Evolutionary conservation across 2,888 invertebrate genomes (phyloP), one percentile per base, ranked within the genome.

Genomic region (Odontocolon sp.): DNA sequence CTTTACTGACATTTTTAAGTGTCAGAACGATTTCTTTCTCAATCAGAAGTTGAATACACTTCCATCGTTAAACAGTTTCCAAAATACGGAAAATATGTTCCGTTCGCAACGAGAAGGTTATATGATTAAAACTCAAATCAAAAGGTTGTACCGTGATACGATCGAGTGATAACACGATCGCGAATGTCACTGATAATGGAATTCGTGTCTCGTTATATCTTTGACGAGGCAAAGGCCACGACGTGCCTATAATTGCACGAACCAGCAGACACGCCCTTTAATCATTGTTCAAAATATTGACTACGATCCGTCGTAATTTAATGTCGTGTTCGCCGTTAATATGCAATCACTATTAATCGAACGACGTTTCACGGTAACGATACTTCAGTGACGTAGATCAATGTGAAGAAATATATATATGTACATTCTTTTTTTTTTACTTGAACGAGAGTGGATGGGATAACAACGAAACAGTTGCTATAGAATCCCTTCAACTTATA

Each of bases 181-280:
- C 61, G 11, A 18, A 14, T 63, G 45, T 52, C 56, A 47, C n/a
- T 38, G 47, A 38, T 68, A 74, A 74, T 74, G 63, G 47, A 38
- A 14, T 23, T 63, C 68, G 36, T 63, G 63, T 68, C 68, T 68
- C 74, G 63, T 73, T 61, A 74, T 54, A 47, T 31, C 16, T 28
- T 26, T 26, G 23, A 61, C 47, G n/a, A 31, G 11, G n/a, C 4
- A 14, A 9, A 23, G 54, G 14, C 1, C 16, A n/a, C n/a, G 11
- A 1, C 31, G 8, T 8, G n/a, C 54, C 54, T 33, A 33, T 31
- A n/a, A 31, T 16, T 33, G 18, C 54, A 33, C 54, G 54, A 16
- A n/a, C 16, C 31, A 31, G 28, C 52, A 9, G 28, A 52, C 11
- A 11, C 18, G 54, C 47, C 23, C 68, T 40, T 69, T 64, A 52